Base-by-base conservation (phyloP, 2,888 invertebrate genomes). In the Lasioglossum morio region DNA sequence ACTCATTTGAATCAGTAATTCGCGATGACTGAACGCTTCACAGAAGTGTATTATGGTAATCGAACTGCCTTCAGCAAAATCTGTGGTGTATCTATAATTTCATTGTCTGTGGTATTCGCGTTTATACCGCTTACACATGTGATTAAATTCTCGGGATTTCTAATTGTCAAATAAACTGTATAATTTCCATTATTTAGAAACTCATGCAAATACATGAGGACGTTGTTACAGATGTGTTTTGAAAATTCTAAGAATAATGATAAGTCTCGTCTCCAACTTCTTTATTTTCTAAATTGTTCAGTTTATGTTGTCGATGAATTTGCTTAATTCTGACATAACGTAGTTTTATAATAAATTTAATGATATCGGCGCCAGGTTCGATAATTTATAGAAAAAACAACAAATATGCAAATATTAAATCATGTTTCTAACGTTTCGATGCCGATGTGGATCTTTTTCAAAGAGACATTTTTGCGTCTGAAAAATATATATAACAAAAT, bases 41-140 rank as follows among this genome's bases (percentile, higher is more conserved):
- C 72, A 72, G 72, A 72, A 72, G 43, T 46, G 27, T 72, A 30
- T 72, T 72, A 72, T 46, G 72, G 43, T 72, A 72, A 72, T 72
- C 72, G 72, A 46, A 46, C 30, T 27, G 72, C 30, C 72, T 72
- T n/a, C 46, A 30, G 30, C 46, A 46, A 46, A 72, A 72, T 46
- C 72, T 72, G 27, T 27, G 43, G 72, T 72, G 72, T 72, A 43
- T 8, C 3, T 34, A 34, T 72, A 43, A 43, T 72, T 40, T 37
- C 72, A 46, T 72, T 30, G 37, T 72, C 12, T 19, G 43, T 30
- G 27, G 1, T 46, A 12, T 30, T 19, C 66, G 34, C 16, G 34
- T 34, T 63, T 5, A 7, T 63, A 30, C 30, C 7, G 19, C 8
- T 19, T 19, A 8, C 19, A 7, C 19, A 34, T 4, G 30, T 8